Percentiles rank a stretch among this genome's conserved stretches.
phyloP scores from a whole-genome alignment of 1,140 invertebrate species.

The Sycophaga agraensis region DNA sequence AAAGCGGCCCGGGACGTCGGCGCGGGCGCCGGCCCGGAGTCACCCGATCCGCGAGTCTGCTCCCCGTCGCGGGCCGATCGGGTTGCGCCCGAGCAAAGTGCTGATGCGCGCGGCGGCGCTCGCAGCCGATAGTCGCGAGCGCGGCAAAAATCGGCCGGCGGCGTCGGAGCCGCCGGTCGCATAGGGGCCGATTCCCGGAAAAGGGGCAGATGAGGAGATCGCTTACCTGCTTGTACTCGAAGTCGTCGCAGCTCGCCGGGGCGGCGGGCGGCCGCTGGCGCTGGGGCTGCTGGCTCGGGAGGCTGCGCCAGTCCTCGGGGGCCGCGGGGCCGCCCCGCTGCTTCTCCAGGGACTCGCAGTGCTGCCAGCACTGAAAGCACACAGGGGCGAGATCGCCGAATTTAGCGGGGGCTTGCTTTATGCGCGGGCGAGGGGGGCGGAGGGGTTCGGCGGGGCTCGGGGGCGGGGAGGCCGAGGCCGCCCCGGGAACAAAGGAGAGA shows the following conservation, averaged over 20 bases:
- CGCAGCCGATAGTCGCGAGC: too few relatives aligned
- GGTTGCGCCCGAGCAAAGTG: too few relatives aligned
- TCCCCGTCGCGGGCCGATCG: too few relatives aligned
- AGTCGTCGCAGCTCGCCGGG: conserved; percentile 19
- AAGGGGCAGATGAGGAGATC: not conserved
- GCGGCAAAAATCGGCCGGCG: too few relatives aligned
- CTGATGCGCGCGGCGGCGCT: too few relatives aligned
- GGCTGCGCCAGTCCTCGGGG: conserved; percentile 38
- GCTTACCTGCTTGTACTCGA: conserved; percentile 30
- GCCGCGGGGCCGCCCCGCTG: conserved; percentile 70
- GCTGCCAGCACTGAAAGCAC: conserved; percentile 77
- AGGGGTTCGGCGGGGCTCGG: not conserved
- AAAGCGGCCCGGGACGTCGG: not conserved
- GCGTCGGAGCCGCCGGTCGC: too few relatives aligned
- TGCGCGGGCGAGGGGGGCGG: conserved; percentile 25
- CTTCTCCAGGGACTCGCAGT: conserved; percentile 73
- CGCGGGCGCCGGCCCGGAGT: too few relatives aligned
- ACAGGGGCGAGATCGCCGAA: conserved; percentile 24
- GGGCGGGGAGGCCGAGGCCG: conserved; percentile 7
- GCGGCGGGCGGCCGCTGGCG: not conserved
- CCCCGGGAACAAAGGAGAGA: too few relatives aligned
- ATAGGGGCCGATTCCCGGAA: not conserved
- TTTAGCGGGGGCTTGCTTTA: conserved; percentile 7
- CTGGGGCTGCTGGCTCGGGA: not conserved
- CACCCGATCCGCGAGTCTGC: too few relatives aligned